Conservation (phyloP, 2,113 vertebrate genomes). For the Dasyornis broadbenti region DNA sequence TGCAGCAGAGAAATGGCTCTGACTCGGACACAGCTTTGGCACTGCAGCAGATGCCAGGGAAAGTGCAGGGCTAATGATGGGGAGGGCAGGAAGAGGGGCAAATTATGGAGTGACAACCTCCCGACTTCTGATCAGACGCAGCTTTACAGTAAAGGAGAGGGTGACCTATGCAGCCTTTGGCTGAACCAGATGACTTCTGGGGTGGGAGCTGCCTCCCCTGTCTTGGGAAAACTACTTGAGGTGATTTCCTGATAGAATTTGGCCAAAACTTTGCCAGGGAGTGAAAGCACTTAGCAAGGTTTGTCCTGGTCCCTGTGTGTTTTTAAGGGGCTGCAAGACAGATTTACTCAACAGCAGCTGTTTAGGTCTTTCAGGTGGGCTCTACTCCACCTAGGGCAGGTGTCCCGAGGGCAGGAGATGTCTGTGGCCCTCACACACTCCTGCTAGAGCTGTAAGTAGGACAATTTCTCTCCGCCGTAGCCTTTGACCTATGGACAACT, state of each 20-base stretch:
- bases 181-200: not conserved
- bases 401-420: not conserved
- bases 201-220: not conserved
- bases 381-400: fast-evolving
- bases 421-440: not conserved
- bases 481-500: not conserved
- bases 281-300: not conserved
- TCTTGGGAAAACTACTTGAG: not conserved
- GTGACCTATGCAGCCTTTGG: fast-evolving
- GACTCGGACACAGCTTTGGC: not conserved
- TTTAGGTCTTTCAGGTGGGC: not conserved
- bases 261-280: not conserved
- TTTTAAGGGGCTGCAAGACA: not conserved
- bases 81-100: not conserved
- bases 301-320: not conserved
- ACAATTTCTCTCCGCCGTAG: not conserved
- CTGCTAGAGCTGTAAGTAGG: not conserved
- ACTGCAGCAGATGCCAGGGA: not conserved
- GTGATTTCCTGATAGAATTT: not conserved
- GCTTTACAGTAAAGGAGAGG: not conserved
- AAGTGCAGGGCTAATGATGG: not conserved
- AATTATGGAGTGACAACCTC: fast-evolving
- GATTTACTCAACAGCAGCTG: not conserved
- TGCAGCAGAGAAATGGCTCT: not conserved
- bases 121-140: not conserved